Percentiles rank a stretch among this genome's conserved stretches.
phyloP scores from a whole-genome alignment of 2,113 vertebrate genomes.

The Felis chaus region DNA sequence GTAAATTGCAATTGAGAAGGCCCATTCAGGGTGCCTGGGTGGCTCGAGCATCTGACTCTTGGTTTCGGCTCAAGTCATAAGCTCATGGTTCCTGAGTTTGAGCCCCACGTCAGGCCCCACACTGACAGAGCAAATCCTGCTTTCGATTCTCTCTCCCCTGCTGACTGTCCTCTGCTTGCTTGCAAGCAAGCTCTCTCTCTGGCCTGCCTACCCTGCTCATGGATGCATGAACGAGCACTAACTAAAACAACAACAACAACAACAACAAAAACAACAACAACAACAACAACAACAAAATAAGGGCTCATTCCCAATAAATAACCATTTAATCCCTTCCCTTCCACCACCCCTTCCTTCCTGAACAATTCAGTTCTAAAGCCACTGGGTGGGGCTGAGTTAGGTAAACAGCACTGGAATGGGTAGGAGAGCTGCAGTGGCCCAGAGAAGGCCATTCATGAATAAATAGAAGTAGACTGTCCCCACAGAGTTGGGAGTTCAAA shows the following conservation, averaged over 20 bases:
- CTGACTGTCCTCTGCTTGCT: no score
- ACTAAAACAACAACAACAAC: no score
- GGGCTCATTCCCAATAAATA: background rate
- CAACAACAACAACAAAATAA: background rate
- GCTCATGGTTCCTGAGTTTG: no score
- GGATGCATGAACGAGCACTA: no score
- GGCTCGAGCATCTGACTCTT: no score
- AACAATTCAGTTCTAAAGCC: background rate
- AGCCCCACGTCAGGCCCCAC: no score
- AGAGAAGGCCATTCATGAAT: background rate
- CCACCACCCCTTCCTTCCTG: background rate
- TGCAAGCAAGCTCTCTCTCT: no score
- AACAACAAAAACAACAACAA: background rate
- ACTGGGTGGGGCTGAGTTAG: background rate
- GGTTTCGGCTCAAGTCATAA: no score
- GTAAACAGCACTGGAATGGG: background rate
- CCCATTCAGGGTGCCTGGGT: background rate
- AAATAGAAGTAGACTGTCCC: background rate
- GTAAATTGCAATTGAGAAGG: background rate
- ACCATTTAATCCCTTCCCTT: slow-evolving; percentile 2
- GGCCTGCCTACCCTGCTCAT: no score
- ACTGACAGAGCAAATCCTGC: no score
- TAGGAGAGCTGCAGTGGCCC: background rate
- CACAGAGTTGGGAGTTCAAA: background rate
- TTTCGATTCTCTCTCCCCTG: no score